Evolutionary conservation across 1,140 invertebrate species (phyloP).

Genomic region (Hermetia illucens): DNA sequence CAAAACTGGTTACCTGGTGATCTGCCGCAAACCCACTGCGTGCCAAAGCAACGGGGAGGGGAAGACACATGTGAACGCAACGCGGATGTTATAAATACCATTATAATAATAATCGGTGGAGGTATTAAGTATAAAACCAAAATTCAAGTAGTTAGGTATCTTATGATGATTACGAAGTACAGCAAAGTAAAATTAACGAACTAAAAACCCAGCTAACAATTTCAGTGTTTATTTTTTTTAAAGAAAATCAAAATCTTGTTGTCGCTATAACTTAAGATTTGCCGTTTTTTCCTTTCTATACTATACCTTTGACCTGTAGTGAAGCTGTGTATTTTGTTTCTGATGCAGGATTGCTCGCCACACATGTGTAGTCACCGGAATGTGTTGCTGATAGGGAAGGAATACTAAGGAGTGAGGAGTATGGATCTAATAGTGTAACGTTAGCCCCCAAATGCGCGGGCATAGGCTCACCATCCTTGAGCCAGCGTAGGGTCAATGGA

Average conservation of each 20-base stretch:
- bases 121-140: too few relatives aligned
- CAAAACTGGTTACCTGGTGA: conserved; percentile 31
- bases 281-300: conserved; percentile 17
- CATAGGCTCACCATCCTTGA: conserved; percentile 57
- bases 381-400: conserved; percentile 56
- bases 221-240: too few relatives aligned
- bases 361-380: conserved; percentile 68
- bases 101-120: too few relatives aligned
- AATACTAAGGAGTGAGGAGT: conserved; percentile 62
- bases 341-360: conserved; percentile 62
- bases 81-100: conserved; percentile 21
- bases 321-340: conserved; percentile 66
- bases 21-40: conserved; percentile 34
- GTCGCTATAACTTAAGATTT: neutral
- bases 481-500: conserved; percentile 59
- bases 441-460: conserved; percentile 46
- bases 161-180: too few relatives aligned
- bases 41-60: conserved; percentile 38
- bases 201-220: too few relatives aligned
- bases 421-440: conserved; percentile 56
- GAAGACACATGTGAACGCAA: conserved; percentile 15
- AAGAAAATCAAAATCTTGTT: too few relatives aligned
- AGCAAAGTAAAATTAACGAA: too few relatives aligned
- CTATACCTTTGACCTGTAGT: conserved; percentile 71
- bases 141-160: too few relatives aligned